Evolutionary conservation across 2,797 vertebrate genomes (phyloP).

Genomic region (Rhinatrema bivittatum): DNA sequence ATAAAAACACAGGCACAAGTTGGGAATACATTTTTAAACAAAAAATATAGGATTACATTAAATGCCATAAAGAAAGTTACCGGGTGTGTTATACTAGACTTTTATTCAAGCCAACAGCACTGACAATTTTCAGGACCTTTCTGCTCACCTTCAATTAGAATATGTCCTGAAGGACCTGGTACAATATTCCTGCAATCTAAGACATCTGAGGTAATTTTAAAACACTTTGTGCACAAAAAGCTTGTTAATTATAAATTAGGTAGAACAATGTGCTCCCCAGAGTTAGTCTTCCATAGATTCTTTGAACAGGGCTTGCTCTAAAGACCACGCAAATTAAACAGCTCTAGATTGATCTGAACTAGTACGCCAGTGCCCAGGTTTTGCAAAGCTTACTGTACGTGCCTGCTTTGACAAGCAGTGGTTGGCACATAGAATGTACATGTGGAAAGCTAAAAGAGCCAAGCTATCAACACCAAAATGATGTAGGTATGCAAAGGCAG

Average conservation of each 20-base stretch:
- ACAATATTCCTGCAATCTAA: background rate
- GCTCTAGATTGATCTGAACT: conserved; percentile 5
- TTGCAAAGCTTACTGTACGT: background rate
- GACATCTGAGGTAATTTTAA: background rate
- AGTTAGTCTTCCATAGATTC: background rate
- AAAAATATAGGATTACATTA: background rate
- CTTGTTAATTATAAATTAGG: conserved; percentile 5
- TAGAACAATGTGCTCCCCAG: background rate
- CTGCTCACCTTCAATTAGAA: background rate
- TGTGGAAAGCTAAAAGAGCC: background rate
- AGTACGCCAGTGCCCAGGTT: background rate
- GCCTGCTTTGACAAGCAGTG: background rate
- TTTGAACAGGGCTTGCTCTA: conserved; percentile 4
- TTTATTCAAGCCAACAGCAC: too few relatives aligned
- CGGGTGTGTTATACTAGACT: too few relatives aligned
- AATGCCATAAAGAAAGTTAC: conserved; percentile 14
- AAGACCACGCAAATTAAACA: background rate
- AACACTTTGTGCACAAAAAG: too few relatives aligned
- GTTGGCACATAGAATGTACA: background rate
- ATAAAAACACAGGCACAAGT: too few relatives aligned
- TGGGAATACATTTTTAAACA: conserved; percentile 10
- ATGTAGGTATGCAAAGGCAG: background rate
- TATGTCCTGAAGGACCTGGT: background rate
- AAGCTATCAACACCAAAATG: background rate
- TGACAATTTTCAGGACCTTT: conserved; percentile 4